Evolutionary conservation across 2,888 invertebrate genomes (phyloP).

Genomic region (Arenicola marina): DNA sequence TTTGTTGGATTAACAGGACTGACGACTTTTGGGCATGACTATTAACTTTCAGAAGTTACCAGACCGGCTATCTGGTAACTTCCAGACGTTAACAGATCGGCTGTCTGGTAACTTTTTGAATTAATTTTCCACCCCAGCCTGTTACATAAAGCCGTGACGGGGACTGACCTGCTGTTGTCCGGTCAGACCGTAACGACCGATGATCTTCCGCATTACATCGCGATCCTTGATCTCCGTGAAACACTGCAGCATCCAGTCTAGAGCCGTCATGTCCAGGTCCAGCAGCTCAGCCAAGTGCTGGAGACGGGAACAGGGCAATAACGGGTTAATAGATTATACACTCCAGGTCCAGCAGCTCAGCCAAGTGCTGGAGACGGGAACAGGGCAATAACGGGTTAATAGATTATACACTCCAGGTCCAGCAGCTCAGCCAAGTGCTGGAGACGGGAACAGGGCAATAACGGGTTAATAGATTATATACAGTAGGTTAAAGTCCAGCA

Average conservation of each 20-base stretch:
- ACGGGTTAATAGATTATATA: too few species aligned
- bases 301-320: constrained; percentile 14
- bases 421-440: constrained; percentile 92
- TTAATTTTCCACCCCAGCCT: too few species aligned
- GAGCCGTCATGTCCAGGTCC: constrained; percentile 89
- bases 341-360: constrained; percentile 94
- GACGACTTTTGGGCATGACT: too few species aligned
- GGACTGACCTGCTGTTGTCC: constrained; percentile 75
- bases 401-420: too few species aligned
- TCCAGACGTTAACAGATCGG: too few species aligned
- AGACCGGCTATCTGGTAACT: too few species aligned
- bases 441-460: constrained; percentile 14
- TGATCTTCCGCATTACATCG: constrained; percentile 98
- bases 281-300: constrained; percentile 92
- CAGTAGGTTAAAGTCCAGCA: constrained; percentile 94
- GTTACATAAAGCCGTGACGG: neutral
- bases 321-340: too few species aligned
- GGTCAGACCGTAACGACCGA: constrained; percentile 95
- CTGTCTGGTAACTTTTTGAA: too few species aligned
- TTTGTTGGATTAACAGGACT: too few species aligned
- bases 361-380: constrained; percentile 72
- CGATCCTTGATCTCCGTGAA: constrained; percentile 97
- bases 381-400: too few species aligned
- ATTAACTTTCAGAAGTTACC: too few species aligned
- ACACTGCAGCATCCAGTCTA: constrained; percentile 97